A percentile compares a stretch with the other conserved stretches of the same genome.
Conservation (phyloP, 1,140 invertebrate genomes). For the Drosophila chauvacae region DNA sequence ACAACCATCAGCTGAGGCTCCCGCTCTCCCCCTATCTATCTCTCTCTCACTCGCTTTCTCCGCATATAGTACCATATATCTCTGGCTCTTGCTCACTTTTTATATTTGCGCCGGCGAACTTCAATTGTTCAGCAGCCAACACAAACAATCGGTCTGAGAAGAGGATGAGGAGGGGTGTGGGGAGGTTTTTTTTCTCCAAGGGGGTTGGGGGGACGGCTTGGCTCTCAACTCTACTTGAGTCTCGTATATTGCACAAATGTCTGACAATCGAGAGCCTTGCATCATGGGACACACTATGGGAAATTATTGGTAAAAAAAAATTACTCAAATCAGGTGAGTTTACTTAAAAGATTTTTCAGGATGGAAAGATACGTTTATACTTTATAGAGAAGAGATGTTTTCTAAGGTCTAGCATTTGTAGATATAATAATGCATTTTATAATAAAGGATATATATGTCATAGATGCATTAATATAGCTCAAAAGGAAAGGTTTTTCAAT, state of each 20-base stretch:
- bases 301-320: constrained; percentile 1
- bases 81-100: constrained; percentile 58
- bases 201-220: constrained; percentile 14
- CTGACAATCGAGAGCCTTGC: constrained; percentile 50
- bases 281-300: constrained; percentile 53
- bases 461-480: neutral
- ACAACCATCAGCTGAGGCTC: constrained; percentile 45
- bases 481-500: neutral
- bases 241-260: constrained; percentile 71
- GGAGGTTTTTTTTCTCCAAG: neutral
- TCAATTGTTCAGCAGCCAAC: constrained; percentile 74
- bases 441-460: neutral
- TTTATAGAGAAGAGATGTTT: neutral
- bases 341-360: neutral
- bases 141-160: constrained; percentile 44
- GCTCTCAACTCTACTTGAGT: constrained; percentile 45
- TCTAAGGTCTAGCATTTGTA: too few species aligned
- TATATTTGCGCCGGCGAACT: constrained; percentile 73
- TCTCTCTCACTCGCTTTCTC: constrained; percentile 2
- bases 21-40: neutral
- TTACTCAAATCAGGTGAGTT: constrained; percentile 3
- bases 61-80: constrained; percentile 23
- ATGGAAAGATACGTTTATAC: fast-evolving
- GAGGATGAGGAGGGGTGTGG: neutral
- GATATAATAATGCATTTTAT: neutral